Evolutionary conservation across 2,113 vertebrate species (phyloP), one percentile per base, ranked within the genome.

Genomic region (Anas platyrhynchos): DNA sequence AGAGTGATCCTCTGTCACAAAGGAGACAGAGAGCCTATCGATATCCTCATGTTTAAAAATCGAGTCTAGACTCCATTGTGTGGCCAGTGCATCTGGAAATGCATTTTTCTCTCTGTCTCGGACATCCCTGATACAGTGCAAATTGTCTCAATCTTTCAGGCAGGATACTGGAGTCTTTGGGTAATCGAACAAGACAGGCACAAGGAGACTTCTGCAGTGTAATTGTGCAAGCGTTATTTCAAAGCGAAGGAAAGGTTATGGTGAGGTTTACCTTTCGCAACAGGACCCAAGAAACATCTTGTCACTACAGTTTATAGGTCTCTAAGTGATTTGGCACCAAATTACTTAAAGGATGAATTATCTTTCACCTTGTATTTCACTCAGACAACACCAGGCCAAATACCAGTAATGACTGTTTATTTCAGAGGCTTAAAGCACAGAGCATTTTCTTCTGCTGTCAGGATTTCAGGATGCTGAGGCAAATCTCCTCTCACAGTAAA

Each of bases 321-420:
- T 91, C 7, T 46, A 66, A 80, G 55, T 89, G 63, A 93, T 93
- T 69, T 91, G 87, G 6, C 63, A 89, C 38, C 1, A 12, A 59
- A 83, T 89, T 91, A 71, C 75, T 38, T 73, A 52, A 83, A 96
- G 56, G 75, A 91, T 48, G 46, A 92, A 62, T 86, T 83, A 52
- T 88, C 63, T 86, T 95, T 91, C 93, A 83, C 38, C 63, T 63
- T 73, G 14, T 77, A 52, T 94, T 91, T 93, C 36, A n/a, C 58
- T 80, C 55, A 65, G 66, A 75, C 5, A 38, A 25, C 48, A 61
- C 9, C 54, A 83, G 59, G 41, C 36, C 58, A 85, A 82, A 61
- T 44, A n/a, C 23, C 69, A 79, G 58, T 3, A 8, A 80, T 41
- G 38, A 69, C 29, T 86, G 25, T 79, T 86, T 92, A 69, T 68